Evolutionary conservation across 1,140 invertebrate genomes (phyloP).

Genomic region (Brachionus sp.): DNA sequence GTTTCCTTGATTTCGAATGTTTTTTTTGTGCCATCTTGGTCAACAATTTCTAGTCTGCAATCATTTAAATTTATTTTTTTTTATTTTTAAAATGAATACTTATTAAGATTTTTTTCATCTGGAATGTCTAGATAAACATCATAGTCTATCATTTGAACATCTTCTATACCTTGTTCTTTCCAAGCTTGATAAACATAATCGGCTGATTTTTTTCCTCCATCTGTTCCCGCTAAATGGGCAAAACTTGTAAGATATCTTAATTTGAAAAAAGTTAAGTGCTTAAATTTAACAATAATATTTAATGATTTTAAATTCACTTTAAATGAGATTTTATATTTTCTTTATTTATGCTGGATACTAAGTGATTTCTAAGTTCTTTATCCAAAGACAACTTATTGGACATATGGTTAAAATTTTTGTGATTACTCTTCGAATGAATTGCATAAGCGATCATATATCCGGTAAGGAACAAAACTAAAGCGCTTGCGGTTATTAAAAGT

Average conservation of each 20-base stretch:
- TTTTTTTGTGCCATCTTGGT: neutral
- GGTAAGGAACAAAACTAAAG: neutral
- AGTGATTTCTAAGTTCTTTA: neutral
- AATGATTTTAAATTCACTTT: slow-evolving; percentile 10
- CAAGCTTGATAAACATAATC: slow-evolving; percentile 13
- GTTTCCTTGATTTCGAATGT: slow-evolving; percentile 9
- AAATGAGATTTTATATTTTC: neutral
- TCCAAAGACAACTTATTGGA: neutral
- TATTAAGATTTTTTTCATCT: neutral
- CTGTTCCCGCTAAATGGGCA: slow-evolving; percentile 18
- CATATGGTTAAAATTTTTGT: neutral
- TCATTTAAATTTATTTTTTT: neutral
- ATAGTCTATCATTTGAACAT: slow-evolving; percentile 43
- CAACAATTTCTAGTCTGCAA: neutral
- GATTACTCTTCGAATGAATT: neutral
- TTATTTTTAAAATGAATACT: neutral
- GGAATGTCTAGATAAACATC: slow-evolving; percentile 38
- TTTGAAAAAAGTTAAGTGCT: neutral
- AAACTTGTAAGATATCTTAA: neutral
- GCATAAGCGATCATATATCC: neutral
- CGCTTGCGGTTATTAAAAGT: neutral
- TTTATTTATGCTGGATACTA: neutral
- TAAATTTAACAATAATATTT: neutral
- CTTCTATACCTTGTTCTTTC: slow-evolving; percentile 12
- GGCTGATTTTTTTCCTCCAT: slow-evolving; percentile 18